Evolutionary conservation across 2,888 invertebrate genomes (phyloP), one percentile per base, ranked within the genome.

Genomic region (Dioctria linearis): DNA sequence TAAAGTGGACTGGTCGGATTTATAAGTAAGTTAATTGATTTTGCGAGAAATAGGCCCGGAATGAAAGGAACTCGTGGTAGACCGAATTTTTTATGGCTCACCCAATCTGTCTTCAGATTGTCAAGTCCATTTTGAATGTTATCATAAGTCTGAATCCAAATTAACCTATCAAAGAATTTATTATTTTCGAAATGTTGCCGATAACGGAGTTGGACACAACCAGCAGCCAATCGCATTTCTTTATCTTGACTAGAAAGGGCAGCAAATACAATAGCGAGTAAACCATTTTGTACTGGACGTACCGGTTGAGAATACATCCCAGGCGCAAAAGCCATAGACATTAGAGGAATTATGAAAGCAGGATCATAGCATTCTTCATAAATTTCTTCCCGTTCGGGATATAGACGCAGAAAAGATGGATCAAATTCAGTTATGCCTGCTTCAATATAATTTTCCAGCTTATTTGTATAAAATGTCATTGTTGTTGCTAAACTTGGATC

Each of bases 1-100:
- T 95, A 97, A 84, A 97, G 91, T 0, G 93, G 91, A 85, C 95
- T 92, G 59, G 92, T 91, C 0, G 97, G 95, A 82, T 94, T 92
- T 0, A 94, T 92, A 82, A 95, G 91, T 5, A 95, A 90, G 85
- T 93, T 91, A 0, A 94, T 86, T 3, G 88, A 85, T 75, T 86
- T 87, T 0, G 87, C 86, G 9, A 89, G 86, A 80, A 88, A 89
- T 5, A 89, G 82, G 0, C 86, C 86, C 0, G 88, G 85, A 8
- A 89, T 86, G 49, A 86, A 85, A 0, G 88, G 87, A 2, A 88
- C 88, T 3, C 89, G 85, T 0, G 89, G 89, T 2, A 87, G 86
- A n/a, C 87, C 87, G 46, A 86, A 86, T n/a, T 86, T 85, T 57
- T 87, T 87, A 66, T 88, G 88, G 25, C 87, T 87, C 81, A 86